phyloP scores from a whole-genome alignment of 2,888 invertebrate species.

The Orthosia gracilis region DNA sequence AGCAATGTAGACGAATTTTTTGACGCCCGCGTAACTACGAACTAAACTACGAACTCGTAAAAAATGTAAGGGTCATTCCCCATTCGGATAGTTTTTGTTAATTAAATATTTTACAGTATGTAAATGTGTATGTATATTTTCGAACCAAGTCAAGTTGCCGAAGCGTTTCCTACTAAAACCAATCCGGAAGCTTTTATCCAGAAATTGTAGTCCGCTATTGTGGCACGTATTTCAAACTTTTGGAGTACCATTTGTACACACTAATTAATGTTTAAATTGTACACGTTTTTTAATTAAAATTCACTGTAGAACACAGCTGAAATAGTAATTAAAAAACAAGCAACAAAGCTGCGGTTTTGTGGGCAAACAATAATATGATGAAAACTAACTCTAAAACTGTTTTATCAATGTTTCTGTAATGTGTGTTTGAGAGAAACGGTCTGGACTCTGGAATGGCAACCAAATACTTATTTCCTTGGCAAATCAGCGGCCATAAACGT shows the following conservation, averaged over 20 bases:
- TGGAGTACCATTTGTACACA: constrained; percentile 1
- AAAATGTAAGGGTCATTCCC: too few species aligned
- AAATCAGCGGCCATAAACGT: too few species aligned
- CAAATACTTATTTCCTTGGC: not conserved
- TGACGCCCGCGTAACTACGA: too few species aligned
- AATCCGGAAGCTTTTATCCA: constrained; percentile 1
- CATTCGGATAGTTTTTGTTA: too few species aligned
- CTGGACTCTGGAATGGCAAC: not conserved
- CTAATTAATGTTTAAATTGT: constrained; percentile 16
- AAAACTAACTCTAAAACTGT: constrained; percentile 5
- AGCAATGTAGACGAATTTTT: too few species aligned
- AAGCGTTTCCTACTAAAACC: constrained; percentile 6
- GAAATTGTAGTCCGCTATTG: constrained; percentile 10
- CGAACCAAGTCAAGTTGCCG: not conserved
- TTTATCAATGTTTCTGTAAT: constrained; percentile 13
- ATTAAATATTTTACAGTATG: too few species aligned
- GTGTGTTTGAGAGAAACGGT: not conserved
- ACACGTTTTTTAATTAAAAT: constrained; percentile 43
- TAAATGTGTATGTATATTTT: too few species aligned
- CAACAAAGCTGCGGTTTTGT: constrained; percentile 5
- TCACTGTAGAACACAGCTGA: constrained; percentile 3
- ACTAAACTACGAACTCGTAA: too few species aligned
- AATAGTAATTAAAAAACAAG: constrained; percentile 21
- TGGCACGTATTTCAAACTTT: constrained; percentile 28
- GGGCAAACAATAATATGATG: constrained; percentile 11